Percentiles rank a stretch among this genome's conserved stretches.
Conservation (phyloP, 2,113 vertebrate genomes). For the Formicarius rufipectus region DNA sequence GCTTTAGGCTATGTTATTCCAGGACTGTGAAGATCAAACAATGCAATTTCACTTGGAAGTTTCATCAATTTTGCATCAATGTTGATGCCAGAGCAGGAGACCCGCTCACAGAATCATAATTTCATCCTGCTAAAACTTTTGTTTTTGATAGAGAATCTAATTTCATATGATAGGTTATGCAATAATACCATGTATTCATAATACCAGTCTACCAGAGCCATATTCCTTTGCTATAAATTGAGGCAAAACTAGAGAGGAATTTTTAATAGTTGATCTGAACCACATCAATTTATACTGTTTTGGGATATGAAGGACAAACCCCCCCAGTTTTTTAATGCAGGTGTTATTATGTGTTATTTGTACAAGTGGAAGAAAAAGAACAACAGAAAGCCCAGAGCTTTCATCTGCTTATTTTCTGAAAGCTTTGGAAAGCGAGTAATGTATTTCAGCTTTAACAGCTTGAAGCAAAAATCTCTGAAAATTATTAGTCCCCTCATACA, state of each 20-base stretch:
- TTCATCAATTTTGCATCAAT: slow-evolving; percentile 89
- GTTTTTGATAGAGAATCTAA: slow-evolving; percentile 76
- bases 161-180: slow-evolving; percentile 66
- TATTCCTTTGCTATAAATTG: slow-evolving; percentile 41
- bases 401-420: slow-evolving; percentile 83
- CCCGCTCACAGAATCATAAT: slow-evolving; percentile 78
- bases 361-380: slow-evolving; percentile 77
- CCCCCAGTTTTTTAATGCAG: slow-evolving; percentile 69
- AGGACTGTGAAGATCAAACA: slow-evolving; percentile 87
- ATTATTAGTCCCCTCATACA: slow-evolving; percentile 57
- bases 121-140: slow-evolving; percentile 78
- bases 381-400: slow-evolving; percentile 79
- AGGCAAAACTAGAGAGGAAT: slow-evolving; percentile 51
- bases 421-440: slow-evolving; percentile 82
- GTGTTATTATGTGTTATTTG: slow-evolving; percentile 90
- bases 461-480: slow-evolving; percentile 76
- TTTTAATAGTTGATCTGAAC: slow-evolving; percentile 72
- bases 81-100: slow-evolving; percentile 76
- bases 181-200: slow-evolving; percentile 52
- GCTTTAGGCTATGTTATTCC: slow-evolving; percentile 86
- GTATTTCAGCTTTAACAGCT: slow-evolving; percentile 76
- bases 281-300: slow-evolving; percentile 82
- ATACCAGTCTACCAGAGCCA: slow-evolving; percentile 2
- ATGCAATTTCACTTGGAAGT: slow-evolving; percentile 83
- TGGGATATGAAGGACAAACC: slow-evolving; percentile 77